A percentile compares a stretch with the other conserved stretches of the same genome.
These are phyloP conservation scores for Sebastes kiyomatsui DNA, from an alignment of 2,797 vertebrate genomes.

Conservation along the genomic window DNA sequence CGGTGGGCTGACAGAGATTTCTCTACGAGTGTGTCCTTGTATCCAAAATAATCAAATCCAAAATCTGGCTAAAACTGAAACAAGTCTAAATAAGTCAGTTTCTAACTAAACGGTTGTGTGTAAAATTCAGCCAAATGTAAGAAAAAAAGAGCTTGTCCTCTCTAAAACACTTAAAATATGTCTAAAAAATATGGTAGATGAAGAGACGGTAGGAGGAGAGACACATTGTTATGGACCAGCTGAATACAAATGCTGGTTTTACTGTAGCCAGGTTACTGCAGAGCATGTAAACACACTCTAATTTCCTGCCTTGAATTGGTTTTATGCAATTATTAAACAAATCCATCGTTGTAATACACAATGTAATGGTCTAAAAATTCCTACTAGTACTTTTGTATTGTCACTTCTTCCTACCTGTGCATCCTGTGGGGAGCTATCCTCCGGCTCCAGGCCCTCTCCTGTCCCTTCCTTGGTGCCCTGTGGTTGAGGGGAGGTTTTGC, in stretches of 20 bases:
- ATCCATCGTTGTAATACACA: neutral
- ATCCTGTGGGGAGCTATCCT: conserved; percentile 89
- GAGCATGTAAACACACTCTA: neutral
- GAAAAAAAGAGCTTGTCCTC: neutral
- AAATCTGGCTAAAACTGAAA: neutral
- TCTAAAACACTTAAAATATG: neutral
- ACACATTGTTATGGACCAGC: neutral
- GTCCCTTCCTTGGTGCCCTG: conserved; percentile 88
- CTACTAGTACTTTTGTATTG: neutral
- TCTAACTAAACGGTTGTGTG: neutral
- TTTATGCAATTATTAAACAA: neutral
- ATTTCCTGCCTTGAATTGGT: neutral
- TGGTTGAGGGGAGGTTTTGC: conserved; percentile 88
- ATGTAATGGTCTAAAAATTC: neutral
- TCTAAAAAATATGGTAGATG: neutral
- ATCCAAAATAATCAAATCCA: neutral
- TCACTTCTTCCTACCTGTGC: conserved; percentile 84
- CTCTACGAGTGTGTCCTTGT: neutral
- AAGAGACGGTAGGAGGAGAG: neutral
- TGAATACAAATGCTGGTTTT: neutral
- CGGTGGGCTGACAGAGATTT: neutral
- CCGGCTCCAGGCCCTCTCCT: conserved; percentile 85
- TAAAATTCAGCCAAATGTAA: neutral
- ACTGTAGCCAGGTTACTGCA: neutral
- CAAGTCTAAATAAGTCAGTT: neutral